A percentile compares a stretch with the other conserved stretches of the same genome.
Evolutionary conservation across 2,888 invertebrate genomes (phyloP).

Genomic region (Tortricodes alternella): DNA sequence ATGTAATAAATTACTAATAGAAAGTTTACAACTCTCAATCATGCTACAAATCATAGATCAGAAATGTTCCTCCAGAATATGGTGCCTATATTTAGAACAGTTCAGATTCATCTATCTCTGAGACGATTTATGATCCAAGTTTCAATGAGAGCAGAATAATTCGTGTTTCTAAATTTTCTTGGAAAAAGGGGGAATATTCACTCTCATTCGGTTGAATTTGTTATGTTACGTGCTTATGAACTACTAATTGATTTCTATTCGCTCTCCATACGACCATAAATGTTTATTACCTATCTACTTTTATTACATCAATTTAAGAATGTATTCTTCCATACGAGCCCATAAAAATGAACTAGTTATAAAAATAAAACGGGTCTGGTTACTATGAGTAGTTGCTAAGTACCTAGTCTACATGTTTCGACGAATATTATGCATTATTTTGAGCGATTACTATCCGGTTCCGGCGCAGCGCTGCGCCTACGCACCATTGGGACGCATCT

Average conservation of each 20-base stretch:
- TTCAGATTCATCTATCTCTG: neutral
- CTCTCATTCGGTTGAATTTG: too few species aligned
- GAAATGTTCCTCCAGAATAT: conserved; percentile 6
- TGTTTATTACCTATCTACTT: neutral
- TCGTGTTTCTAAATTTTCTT: too few species aligned
- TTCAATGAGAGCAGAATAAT: too few species aligned
- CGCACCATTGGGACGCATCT: conserved; percentile 36
- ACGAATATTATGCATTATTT: conserved; percentile 48
- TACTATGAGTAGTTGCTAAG: neutral
- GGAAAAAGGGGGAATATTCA: too few species aligned
- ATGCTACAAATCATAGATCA: conserved; percentile 2
- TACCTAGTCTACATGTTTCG: neutral
- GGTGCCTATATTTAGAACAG: conserved; percentile 7
- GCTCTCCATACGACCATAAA: too few species aligned
- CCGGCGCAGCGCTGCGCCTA: conserved; percentile 35
- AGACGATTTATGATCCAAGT: neutral
- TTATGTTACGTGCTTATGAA: too few species aligned
- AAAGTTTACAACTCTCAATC: conserved; percentile 33
- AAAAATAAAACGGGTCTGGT: neutral
- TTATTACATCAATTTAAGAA: neutral
- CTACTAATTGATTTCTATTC: too few species aligned
- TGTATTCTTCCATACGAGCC: neutral
- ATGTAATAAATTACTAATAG: conserved; percentile 36
- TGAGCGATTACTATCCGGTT: conserved; percentile 47
- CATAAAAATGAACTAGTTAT: neutral